These are phyloP conservation scores for Oligia strigilis DNA, from an alignment of 2,888 invertebrate species.

Conservation along the genomic window DNA sequence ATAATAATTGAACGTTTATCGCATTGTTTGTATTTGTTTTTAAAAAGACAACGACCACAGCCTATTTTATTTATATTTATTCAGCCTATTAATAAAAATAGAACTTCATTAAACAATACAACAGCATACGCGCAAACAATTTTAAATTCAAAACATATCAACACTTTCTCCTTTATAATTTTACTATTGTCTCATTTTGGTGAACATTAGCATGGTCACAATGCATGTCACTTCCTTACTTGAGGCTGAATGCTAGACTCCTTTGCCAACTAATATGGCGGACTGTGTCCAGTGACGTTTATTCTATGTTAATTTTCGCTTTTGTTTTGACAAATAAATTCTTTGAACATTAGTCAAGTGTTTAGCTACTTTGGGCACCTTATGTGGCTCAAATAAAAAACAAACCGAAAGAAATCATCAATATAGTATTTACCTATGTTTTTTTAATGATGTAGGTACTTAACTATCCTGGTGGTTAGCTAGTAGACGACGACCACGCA, in stretches of 20 bases:
- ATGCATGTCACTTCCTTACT: slow-evolving; percentile 61
- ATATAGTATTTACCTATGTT: background rate
- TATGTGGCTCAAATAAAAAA: background rate
- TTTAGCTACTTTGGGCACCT: background rate
- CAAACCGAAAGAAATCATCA: background rate
- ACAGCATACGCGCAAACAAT: slow-evolving; percentile 37
- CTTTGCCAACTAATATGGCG: slow-evolving; percentile 57
- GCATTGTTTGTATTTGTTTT: slow-evolving; percentile 13
- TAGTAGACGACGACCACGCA: background rate
- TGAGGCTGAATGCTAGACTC: slow-evolving; percentile 48
- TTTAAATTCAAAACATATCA: slow-evolving; percentile 66
- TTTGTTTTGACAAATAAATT: slow-evolving; percentile 56
- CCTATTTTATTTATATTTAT: too few species aligned
- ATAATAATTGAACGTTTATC: background rate
- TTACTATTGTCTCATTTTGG: slow-evolving; percentile 66
- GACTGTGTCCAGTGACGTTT: slow-evolving; percentile 44
- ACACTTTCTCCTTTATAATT: slow-evolving; percentile 75
- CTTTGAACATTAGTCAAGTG: slow-evolving; percentile 25
- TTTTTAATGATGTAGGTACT: background rate
- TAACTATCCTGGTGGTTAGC: background rate
- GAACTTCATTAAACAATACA: slow-evolving; percentile 24
- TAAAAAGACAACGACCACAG: background rate
- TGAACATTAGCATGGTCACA: slow-evolving; percentile 60
- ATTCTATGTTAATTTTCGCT: slow-evolving; percentile 57
- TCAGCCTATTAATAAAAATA: slow-evolving; percentile 4